Evolutionary conservation across 2,888 invertebrate species (phyloP).

Genomic region (Herminia tarsipennalis): DNA sequence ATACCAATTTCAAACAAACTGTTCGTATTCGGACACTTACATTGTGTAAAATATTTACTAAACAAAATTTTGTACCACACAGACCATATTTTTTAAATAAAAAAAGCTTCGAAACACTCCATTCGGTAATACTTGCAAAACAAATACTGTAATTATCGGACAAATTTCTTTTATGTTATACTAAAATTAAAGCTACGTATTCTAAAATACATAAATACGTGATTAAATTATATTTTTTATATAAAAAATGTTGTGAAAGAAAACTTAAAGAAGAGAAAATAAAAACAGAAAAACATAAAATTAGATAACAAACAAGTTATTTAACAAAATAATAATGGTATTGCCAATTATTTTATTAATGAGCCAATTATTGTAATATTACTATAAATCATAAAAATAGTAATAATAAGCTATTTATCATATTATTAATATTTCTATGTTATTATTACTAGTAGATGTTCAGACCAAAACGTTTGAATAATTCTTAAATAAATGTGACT

Average conservation of each 20-base stretch:
- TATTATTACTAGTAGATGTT: constrained; percentile 15
- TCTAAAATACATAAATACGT: constrained; percentile 79
- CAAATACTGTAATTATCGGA: constrained; percentile 60
- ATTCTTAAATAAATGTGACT: constrained; percentile 47
- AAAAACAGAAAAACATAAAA: constrained; percentile 77
- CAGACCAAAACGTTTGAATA: constrained; percentile 38
- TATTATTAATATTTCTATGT: constrained; percentile 7
- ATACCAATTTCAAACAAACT: constrained; percentile 66
- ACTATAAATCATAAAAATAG: too few relatives aligned
- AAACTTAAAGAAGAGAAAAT: constrained; percentile 53
- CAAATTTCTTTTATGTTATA: constrained; percentile 59
- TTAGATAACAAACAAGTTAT: constrained; percentile 80
- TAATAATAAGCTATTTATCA: constrained; percentile 27
- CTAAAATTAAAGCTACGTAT: constrained; percentile 78
- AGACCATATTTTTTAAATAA: constrained; percentile 34
- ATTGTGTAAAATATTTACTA: constrained; percentile 35
- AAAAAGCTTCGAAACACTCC: constrained; percentile 65
- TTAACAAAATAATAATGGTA: constrained; percentile 74
- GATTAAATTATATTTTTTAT: constrained; percentile 62
- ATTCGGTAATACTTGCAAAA: constrained; percentile 57
- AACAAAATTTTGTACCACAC: constrained; percentile 56
- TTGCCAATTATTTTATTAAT: constrained; percentile 51
- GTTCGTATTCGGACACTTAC: constrained; percentile 54
- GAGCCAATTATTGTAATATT: constrained; percentile 31
- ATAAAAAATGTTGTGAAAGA: constrained; percentile 58